These are phyloP conservation scores for Bembecia ichneumoniformis DNA, from an alignment of 2,888 invertebrate genomes.

Conservation along the genomic window DNA sequence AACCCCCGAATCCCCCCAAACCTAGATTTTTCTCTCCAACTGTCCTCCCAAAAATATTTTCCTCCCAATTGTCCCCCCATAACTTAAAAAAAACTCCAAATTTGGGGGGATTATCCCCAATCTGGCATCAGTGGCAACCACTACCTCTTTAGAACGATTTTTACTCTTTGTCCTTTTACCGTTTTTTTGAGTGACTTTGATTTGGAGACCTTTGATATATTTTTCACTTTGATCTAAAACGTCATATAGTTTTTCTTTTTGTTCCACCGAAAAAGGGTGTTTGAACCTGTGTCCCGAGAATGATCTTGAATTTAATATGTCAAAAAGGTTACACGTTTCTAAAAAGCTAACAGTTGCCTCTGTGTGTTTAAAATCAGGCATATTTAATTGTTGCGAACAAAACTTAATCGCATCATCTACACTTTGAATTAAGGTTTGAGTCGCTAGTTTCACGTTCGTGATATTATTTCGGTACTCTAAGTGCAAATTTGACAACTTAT, in stretches of 20 bases:
- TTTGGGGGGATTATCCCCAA: too few relatives aligned
- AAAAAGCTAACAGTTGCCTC: neutral
- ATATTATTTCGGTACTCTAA: constrained; percentile 10
- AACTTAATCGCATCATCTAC: constrained; percentile 6
- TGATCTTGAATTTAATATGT: constrained; percentile 3
- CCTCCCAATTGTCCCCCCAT: too few relatives aligned
- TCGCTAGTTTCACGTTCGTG: constrained; percentile 11
- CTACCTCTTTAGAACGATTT: too few relatives aligned
- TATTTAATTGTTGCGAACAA: neutral
- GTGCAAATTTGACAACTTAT: constrained; percentile 1
- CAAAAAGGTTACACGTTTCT: constrained; percentile 5
- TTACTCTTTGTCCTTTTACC: too few relatives aligned
- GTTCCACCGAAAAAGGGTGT: neutral
- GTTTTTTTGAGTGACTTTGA: neutral
- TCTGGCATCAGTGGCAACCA: too few relatives aligned
- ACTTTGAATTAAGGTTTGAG: constrained; percentile 8
- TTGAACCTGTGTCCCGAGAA: neutral
- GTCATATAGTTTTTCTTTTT: neutral
- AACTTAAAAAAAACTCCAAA: too few relatives aligned
- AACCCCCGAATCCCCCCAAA: too few relatives aligned
- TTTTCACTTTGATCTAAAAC: neutral
- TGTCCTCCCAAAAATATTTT: too few relatives aligned
- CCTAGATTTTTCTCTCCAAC: too few relatives aligned
- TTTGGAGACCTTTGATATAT: neutral
- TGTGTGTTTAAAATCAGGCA: neutral